phyloP scores from a whole-genome alignment of 2,888 invertebrate genomes.

The Octonoba sinensis region DNA sequence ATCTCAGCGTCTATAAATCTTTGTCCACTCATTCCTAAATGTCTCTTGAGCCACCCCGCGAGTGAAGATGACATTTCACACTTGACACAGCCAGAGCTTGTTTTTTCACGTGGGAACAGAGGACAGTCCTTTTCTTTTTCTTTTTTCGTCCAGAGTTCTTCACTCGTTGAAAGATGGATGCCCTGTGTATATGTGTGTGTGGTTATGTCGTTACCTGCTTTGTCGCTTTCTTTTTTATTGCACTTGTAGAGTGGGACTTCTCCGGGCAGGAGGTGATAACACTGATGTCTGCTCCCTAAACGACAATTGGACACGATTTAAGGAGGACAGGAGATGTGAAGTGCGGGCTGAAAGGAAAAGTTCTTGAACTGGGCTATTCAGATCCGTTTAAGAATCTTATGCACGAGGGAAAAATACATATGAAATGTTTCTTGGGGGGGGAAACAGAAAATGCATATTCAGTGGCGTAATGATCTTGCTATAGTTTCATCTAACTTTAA shows the following conservation, averaged over 20 bases:
- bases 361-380: too few species aligned
- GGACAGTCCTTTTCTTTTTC: slow-evolving; percentile 4
- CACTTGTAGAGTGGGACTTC: slow-evolving; percentile 18
- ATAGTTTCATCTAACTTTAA: too few species aligned
- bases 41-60: slow-evolving; percentile 20
- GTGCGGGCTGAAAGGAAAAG: too few species aligned
- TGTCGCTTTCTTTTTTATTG: slow-evolving; percentile 22
- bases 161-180: slow-evolving; percentile 31
- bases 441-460: too few species aligned
- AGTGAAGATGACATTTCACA: slow-evolving; percentile 13
- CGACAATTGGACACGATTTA: too few species aligned
- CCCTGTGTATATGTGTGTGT: slow-evolving; percentile 5
- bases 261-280: background rate
- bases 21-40: slow-evolving; percentile 61
- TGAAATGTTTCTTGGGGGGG: too few species aligned
- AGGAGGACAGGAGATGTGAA: too few species aligned
- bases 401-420: too few species aligned
- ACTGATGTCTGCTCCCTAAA: background rate
- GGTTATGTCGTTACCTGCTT: slow-evolving; percentile 25
- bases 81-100: slow-evolving; percentile 37
- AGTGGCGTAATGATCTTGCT: too few species aligned
- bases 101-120: slow-evolving; percentile 62
- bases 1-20: slow-evolving; percentile 45
- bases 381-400: too few species aligned
- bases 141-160: slow-evolving; percentile 16